Conservation (phyloP, 2,797 vertebrate genomes). For the Distichodus sexfasciatus region DNA sequence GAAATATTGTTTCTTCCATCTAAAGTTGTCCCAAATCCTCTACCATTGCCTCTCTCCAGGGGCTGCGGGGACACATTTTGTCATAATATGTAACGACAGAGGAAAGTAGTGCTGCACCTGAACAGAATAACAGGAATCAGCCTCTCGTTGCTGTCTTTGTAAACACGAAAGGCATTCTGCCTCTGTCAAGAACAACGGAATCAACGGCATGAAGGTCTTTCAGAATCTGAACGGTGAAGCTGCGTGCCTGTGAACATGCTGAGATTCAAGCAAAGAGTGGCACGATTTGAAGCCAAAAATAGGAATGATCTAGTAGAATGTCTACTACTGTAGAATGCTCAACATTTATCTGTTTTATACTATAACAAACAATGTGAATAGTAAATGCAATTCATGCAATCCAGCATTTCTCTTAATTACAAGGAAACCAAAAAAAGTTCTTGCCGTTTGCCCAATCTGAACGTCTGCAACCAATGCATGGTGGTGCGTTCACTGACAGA, state of each 20-base stretch:
- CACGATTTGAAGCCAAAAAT: neutral
- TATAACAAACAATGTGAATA: neutral
- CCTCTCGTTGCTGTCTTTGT: conserved; percentile 22
- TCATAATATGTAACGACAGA: conserved; percentile 39
- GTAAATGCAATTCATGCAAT: neutral
- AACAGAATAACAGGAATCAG: conserved; percentile 24
- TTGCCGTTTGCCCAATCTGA: no score
- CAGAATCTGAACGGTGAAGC: neutral
- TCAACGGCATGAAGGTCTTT: conserved; percentile 15
- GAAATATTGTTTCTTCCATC: conserved; percentile 11
- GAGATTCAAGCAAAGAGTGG: neutral
- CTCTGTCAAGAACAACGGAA: conserved; percentile 12
- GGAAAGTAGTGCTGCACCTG: conserved; percentile 24
- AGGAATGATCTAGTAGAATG: neutral
- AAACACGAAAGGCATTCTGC: conserved; percentile 23
- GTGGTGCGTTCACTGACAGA: no score
- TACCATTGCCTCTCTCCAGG: conserved; percentile 18
- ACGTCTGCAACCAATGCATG: no score
- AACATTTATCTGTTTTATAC: neutral
- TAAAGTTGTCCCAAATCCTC: conserved; percentile 27
- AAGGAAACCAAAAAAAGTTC: no score
- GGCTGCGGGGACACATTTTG: conserved; percentile 31
- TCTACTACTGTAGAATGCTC: neutral
- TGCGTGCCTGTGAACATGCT: neutral
- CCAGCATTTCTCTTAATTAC: neutral